Evolutionary conservation across 1,140 invertebrate species (phyloP).

Genomic region (Neuroterus valhalla): DNA sequence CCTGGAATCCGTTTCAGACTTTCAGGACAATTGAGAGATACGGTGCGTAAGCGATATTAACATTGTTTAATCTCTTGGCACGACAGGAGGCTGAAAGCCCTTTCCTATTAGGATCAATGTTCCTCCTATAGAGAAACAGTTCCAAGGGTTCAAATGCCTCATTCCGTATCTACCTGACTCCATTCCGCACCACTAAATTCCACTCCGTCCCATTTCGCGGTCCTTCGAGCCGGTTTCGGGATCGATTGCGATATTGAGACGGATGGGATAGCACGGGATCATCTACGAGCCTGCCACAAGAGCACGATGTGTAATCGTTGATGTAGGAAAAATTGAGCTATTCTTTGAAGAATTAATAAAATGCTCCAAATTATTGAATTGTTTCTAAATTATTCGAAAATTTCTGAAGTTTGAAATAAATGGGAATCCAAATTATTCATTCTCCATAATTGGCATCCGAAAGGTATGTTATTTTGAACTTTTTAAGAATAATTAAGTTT

Average conservation of each 20-base stretch:
- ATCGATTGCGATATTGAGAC: not conserved
- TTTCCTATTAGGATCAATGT: slow-evolving; percentile 17
- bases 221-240: not conserved
- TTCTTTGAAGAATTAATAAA: too few species aligned
- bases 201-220: slow-evolving; percentile 2
- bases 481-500: too few species aligned
- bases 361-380: too few species aligned
- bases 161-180: slow-evolving; percentile 18
- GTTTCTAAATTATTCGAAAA: too few species aligned
- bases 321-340: too few species aligned
- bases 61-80: slow-evolving; percentile 5
- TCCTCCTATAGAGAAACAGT: slow-evolving; percentile 9
- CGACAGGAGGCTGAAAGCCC: not conserved
- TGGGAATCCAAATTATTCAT: too few species aligned
- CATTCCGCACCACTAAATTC: slow-evolving; percentile 10
- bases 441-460: too few species aligned
- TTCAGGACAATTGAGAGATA: not conserved
- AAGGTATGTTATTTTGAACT: too few species aligned
- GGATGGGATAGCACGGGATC: not conserved
- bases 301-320: not conserved
- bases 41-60: slow-evolving; percentile 17
- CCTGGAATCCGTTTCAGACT: not conserved
- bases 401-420: too few species aligned
- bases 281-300: not conserved
- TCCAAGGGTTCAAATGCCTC: not conserved